Base-by-base conservation (phyloP, 2,888 invertebrate genomes). In the Nymphalis c-album region DNA sequence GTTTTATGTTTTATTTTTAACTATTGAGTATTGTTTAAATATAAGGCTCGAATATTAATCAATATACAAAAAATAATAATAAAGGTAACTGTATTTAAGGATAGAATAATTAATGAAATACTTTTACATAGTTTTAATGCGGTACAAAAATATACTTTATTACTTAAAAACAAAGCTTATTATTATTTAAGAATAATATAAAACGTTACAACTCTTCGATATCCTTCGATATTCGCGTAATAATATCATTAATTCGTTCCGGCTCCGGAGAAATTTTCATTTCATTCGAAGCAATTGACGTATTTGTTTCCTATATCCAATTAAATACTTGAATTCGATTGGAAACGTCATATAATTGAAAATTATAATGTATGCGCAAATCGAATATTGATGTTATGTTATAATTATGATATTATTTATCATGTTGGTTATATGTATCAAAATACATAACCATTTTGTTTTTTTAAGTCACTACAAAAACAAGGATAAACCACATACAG, bases 201-300 rank as follows among this genome's bases (percentile, higher is more conserved):
- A 67, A 67, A 59, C 62, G 48, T 63, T 59, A 61, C 48, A 63
- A 20, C 35, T 46, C 51, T 51, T 51, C 63, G 16, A 67, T 58
- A 63, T 48, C 48, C 55, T 68, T 50, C 55, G 63, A 68, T 53
- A 60, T 68, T 68, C 60, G 55, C 57, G 47, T 68, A 68, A 68
- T 64, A 68, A 68, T 60, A 31, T 68, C 68, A 68, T 64, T 60
- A 68, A 68, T 68, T 68, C 60, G 59, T 63, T 67, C 55, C 67
- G 63, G 51, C 63, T 51, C 59, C 68, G 55, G 63, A 57, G 46
- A 68, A 68, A 60, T 64, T 53, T 60, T 60, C 60, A 63, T 63
- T 67, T 60, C 47, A 47, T 20, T 47, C 40, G 26, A 53, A 51
- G 50, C 50, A 67, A 62, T 63, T 20, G 53, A 60, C 55, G 63